phyloP scores from a whole-genome alignment of 1,140 invertebrate genomes.

The Carposina sasakii region DNA sequence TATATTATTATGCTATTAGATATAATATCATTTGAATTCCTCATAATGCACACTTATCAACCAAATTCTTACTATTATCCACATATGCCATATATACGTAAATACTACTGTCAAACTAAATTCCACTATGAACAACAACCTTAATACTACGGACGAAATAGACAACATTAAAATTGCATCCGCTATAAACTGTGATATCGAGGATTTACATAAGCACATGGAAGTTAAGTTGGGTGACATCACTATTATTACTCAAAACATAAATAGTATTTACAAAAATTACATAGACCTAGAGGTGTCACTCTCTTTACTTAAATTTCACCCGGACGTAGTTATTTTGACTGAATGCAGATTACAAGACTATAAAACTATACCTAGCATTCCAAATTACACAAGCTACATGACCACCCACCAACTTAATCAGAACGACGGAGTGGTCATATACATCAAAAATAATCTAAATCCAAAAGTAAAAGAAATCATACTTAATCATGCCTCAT shows the following conservation, averaged over 20 bases:
- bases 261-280: background rate
- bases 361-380: background rate
- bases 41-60: too few relatives aligned
- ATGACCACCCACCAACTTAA: conserved; percentile 1
- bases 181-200: background rate
- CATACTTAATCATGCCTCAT: conserved; percentile 10
- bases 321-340: background rate
- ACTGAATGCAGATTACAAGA: conserved; percentile 2
- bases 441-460: conserved; percentile 8
- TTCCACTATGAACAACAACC: too few relatives aligned
- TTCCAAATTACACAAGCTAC: background rate
- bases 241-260: conserved; percentile 4
- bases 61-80: too few relatives aligned
- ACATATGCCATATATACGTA: too few relatives aligned
- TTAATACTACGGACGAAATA: conserved; percentile 3
- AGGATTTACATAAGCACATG: background rate
- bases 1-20: background rate
- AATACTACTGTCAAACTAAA: too few relatives aligned
- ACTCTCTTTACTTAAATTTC: background rate
- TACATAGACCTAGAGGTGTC: background rate
- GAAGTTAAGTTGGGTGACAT: background rate
- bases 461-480: conserved; percentile 16
- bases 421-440: conserved; percentile 7
- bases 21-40: too few relatives aligned
- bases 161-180: background rate